Percentiles rank a stretch among this genome's conserved stretches.
Conservation (phyloP, 2,113 vertebrate genomes). For the Vidua macroura region DNA sequence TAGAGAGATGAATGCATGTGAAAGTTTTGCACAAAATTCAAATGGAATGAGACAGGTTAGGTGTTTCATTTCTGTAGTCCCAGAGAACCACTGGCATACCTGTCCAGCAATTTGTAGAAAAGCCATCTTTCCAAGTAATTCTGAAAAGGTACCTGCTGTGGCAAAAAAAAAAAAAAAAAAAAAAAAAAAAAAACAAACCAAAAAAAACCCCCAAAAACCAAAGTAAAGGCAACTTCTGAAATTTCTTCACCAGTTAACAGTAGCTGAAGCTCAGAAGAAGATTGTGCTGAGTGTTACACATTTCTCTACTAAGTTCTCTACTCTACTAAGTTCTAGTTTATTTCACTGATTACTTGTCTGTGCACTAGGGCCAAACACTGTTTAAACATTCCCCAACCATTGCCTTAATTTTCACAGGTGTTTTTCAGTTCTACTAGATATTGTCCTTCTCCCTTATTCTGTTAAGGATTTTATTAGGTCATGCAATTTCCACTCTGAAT, state of each 20-base stretch:
- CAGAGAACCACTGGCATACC: neutral
- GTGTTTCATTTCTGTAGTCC: neutral
- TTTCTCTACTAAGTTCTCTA: neutral
- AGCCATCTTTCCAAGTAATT: neutral
- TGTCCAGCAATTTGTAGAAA: neutral
- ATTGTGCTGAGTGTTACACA: neutral
- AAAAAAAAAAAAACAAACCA: neutral
- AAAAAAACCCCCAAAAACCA: neutral
- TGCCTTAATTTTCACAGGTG: neutral
- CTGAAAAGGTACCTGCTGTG: neutral
- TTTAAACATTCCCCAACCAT: neutral
- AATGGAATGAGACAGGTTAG: neutral
- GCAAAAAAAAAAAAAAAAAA: neutral
- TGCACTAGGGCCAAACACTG: neutral
- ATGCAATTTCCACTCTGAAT: neutral
- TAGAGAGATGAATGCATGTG: neutral
- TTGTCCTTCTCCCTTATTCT: neutral
- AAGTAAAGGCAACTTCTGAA: neutral
- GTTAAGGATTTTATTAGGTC: neutral
- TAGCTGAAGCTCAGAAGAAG: neutral
- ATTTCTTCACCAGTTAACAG: neutral
- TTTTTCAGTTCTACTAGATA: neutral
- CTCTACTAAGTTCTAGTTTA: neutral
- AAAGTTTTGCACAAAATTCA: neutral
- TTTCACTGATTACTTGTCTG: neutral